Evolutionary conservation across 2,797 vertebrate species (phyloP).

Genomic region (Silurus lanzhouensis): DNA sequence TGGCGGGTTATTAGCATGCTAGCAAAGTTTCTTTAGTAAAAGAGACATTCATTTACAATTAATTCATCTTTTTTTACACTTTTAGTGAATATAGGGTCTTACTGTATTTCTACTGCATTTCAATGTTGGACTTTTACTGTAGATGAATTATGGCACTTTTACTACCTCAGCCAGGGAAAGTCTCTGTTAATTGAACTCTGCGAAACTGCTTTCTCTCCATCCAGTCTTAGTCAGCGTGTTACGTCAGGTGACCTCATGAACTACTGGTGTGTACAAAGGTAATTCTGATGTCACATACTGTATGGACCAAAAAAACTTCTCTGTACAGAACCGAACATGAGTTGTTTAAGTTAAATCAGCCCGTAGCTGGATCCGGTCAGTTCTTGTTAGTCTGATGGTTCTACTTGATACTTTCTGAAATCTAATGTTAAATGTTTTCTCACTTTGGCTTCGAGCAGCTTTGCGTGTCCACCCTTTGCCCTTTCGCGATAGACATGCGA

Average conservation of each 20-base stretch:
- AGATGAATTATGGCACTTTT: background rate
- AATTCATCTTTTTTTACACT: too few relatives aligned
- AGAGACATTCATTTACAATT: background rate
- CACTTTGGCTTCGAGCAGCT: slow-evolving; percentile 25
- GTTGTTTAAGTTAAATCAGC: background rate
- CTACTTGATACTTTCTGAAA: background rate
- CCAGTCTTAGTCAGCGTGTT: slow-evolving; percentile 34
- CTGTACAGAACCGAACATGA: background rate
- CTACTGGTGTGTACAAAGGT: slow-evolving; percentile 44
- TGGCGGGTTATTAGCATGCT: background rate
- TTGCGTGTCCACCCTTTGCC: slow-evolving; percentile 16
- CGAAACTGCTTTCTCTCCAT: background rate
- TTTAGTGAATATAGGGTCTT: background rate
- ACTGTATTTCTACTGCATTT: background rate
- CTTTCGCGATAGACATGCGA: slow-evolving; percentile 28
- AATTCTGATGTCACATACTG: background rate
- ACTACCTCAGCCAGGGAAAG: background rate
- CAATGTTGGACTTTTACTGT: background rate
- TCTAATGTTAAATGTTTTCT: too few relatives aligned
- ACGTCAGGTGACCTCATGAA: slow-evolving; percentile 24
- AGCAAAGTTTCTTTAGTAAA: background rate
- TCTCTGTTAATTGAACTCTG: background rate
- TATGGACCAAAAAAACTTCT: background rate
- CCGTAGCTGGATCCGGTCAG: background rate
- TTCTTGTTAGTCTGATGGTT: background rate